Conservation (phyloP, 2,797 vertebrate genomes). For the Petrocephalus schoutedeni region DNA sequence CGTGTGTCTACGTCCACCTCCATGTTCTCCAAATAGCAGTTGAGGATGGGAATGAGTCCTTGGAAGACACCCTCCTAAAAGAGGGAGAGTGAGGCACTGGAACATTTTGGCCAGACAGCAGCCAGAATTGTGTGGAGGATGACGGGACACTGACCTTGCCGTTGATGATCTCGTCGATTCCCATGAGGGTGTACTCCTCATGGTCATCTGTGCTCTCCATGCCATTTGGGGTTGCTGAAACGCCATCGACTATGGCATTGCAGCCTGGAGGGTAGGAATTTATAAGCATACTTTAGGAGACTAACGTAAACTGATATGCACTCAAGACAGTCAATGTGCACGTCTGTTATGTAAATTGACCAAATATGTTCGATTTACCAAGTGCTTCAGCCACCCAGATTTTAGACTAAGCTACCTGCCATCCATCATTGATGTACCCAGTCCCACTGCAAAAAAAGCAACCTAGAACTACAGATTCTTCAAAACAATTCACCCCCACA, state of each 20-base stretch:
- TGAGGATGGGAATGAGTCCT: conserved; percentile 91
- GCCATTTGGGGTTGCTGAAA: conserved; percentile 68
- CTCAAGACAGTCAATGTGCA: background rate
- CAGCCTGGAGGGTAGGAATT: conserved; percentile 66
- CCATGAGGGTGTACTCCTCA: conserved; percentile 88
- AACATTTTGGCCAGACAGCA: background rate
- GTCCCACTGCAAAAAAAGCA: background rate
- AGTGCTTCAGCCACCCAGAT: background rate
- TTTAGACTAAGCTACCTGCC: background rate
- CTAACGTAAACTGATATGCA: background rate
- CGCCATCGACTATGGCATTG: conserved; percentile 73
- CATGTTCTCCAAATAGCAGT: conserved; percentile 97
- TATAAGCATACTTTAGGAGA: background rate
- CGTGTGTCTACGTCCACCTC: conserved; percentile 97
- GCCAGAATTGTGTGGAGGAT: background rate
- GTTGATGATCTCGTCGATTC: conserved; percentile 95
- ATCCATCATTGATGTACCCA: background rate
- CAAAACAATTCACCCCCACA: background rate
- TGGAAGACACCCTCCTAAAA: conserved; percentile 89
- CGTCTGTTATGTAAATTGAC: background rate
- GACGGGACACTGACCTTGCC: conserved; percentile 75
- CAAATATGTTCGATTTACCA: background rate
- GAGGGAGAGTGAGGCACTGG: background rate
- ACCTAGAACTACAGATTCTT: background rate
- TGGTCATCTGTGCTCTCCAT: conserved; percentile 50